Evolutionary conservation across 2,113 vertebrate species (phyloP).

Genomic region (Chloroceryle aenea): DNA sequence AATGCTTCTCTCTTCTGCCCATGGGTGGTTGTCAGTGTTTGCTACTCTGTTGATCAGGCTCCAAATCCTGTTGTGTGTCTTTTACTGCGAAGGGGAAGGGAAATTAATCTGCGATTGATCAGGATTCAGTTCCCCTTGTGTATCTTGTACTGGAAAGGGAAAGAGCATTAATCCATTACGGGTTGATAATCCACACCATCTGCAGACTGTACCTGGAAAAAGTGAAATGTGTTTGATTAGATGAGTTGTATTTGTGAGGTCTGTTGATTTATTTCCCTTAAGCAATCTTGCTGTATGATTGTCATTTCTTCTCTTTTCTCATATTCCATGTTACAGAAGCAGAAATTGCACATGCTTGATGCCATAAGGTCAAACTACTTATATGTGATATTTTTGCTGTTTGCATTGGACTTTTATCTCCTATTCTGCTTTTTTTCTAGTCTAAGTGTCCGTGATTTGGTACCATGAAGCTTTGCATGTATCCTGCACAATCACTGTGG

Average conservation of each 20-base stretch:
- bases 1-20: background rate
- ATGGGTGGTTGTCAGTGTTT: constrained; percentile 22
- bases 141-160: background rate
- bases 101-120: constrained; percentile 50
- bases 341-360: background rate
- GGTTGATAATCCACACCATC: constrained; percentile 8
- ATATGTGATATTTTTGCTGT: background rate
- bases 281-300: background rate
- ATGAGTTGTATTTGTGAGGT: background rate
- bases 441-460: background rate
- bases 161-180: constrained; percentile 8
- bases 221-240: background rate
- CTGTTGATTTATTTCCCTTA: fast-evolving
- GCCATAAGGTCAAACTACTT: background rate
- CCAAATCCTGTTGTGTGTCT: constrained; percentile 4
- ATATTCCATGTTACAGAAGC: background rate
- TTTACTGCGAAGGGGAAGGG: background rate
- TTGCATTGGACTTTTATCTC: background rate
- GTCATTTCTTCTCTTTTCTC: background rate
- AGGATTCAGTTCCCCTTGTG: constrained; percentile 26
- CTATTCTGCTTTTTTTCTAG: background rate
- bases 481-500: background rate
- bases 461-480: background rate
- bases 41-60: constrained; percentile 6
- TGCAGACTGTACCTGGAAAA: background rate